phyloP scores from a whole-genome alignment of 2,888 invertebrate genomes.

The Agonopterix arenella region DNA sequence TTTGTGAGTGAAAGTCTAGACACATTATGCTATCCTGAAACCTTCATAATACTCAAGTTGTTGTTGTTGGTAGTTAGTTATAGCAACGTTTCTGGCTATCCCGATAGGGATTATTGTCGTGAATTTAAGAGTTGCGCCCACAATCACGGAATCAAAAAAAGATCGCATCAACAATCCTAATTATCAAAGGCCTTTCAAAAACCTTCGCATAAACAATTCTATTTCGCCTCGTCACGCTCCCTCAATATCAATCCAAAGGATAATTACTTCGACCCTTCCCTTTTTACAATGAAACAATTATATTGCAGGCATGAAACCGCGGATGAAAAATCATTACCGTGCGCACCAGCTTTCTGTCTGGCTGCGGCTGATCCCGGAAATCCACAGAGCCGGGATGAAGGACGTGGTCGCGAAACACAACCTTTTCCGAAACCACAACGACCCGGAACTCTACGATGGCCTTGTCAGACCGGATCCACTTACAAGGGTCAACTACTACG shows the following conservation, averaged over 20 bases:
- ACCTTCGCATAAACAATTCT: constrained; percentile 8
- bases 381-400: constrained; percentile 92
- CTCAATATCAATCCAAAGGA: constrained; percentile 36
- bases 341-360: constrained; percentile 98
- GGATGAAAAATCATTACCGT: constrained; percentile 95
- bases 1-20: too few species aligned
- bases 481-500: constrained; percentile 80
- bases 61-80: too few species aligned
- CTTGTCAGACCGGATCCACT: constrained; percentile 90
- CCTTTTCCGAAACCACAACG: constrained; percentile 93
- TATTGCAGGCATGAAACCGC: constrained; percentile 91
- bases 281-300: constrained; percentile 37
- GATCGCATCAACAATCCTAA: too few species aligned
- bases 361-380: constrained; percentile 94
- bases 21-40: too few species aligned
- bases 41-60: too few species aligned
- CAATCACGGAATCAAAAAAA: too few species aligned
- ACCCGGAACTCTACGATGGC: constrained; percentile 93
- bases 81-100: too few species aligned
- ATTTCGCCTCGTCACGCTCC: constrained; percentile 23
- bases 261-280: constrained; percentile 34
- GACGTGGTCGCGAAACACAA: constrained; percentile 93
- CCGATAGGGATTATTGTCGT: too few species aligned
- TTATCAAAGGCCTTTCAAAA: too few species aligned
- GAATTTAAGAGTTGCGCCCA: too few species aligned